These are phyloP conservation scores for Merops nubicus DNA, from an alignment of 2,113 vertebrate genomes.

Conservation along the genomic window DNA sequence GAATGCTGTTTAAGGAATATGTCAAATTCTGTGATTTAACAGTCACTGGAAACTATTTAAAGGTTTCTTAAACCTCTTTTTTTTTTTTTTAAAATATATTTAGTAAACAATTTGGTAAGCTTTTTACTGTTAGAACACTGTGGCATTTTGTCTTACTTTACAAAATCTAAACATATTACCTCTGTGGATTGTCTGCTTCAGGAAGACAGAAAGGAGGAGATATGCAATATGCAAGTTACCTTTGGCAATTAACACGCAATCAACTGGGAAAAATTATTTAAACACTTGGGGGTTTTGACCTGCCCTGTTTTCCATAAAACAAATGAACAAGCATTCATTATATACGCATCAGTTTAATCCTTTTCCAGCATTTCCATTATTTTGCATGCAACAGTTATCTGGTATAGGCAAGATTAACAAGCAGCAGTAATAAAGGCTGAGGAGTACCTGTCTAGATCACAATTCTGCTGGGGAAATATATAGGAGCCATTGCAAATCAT, in stretches of 20 bases:
- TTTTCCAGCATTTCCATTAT: background rate
- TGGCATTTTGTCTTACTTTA: background rate
- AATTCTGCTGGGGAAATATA: background rate
- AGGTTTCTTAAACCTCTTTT: background rate
- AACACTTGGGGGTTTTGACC: background rate
- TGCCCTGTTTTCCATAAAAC: background rate
- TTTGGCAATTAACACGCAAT: background rate
- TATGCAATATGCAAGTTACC: background rate
- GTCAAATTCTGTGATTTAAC: background rate
- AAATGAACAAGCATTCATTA: background rate
- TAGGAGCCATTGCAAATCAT: background rate
- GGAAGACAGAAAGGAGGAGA: background rate
- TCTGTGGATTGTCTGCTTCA: background rate
- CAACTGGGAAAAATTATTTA: background rate
- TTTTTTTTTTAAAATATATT: background rate
- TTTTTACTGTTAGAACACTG: background rate
- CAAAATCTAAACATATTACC: background rate
- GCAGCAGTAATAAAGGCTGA: background rate
- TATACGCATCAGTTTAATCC: background rate
- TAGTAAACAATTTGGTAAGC: background rate
- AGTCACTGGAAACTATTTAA: background rate
- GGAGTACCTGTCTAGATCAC: background rate
- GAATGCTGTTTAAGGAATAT: accelerated
- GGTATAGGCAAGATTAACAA: background rate
- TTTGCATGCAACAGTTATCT: background rate